Conservation (phyloP, 2,888 invertebrate species). For the Anoplius nigerrimus region DNA sequence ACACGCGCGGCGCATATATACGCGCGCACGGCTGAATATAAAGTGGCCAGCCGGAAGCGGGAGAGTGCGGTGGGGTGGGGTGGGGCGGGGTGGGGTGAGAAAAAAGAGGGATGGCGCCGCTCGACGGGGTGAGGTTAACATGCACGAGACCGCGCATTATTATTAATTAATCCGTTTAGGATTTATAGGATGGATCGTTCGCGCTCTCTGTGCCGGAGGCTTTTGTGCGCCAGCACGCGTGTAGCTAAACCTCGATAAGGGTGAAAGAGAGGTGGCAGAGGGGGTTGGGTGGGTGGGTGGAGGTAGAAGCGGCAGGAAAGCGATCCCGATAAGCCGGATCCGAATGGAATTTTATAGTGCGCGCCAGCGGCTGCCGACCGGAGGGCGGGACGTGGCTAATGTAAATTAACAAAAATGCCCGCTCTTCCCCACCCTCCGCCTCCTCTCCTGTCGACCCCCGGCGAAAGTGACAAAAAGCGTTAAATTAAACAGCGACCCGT, state of each 20-base stretch:
- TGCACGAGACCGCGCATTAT: constrained; percentile 52
- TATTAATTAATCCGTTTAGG: constrained; percentile 60
- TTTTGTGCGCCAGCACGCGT: constrained; percentile 11
- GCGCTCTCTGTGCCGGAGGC: constrained; percentile 17
- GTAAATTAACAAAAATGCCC: too few relatives aligned
- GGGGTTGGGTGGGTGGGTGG: neutral
- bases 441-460: too few relatives aligned
- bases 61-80: constrained; percentile 12
- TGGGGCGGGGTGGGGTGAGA: constrained; percentile 4
- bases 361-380: neutral
- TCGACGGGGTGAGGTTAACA: constrained; percentile 42
- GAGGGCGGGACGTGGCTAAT: neutral
- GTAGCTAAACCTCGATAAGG: constrained; percentile 2
- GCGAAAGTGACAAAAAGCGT: too few relatives aligned
- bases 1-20: constrained; percentile 49
- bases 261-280: neutral
- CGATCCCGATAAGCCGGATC: constrained; percentile 17
- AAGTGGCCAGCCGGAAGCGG: neutral
- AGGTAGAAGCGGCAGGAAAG: constrained; percentile 2
- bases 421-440: too few relatives aligned
- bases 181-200: constrained; percentile 50
- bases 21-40: neutral
- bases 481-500: too few relatives aligned
- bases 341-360: constrained; percentile 5
- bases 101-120: constrained; percentile 8